phyloP scores from a whole-genome alignment of 2,113 vertebrate species.

The Pachyramphus minor region DNA sequence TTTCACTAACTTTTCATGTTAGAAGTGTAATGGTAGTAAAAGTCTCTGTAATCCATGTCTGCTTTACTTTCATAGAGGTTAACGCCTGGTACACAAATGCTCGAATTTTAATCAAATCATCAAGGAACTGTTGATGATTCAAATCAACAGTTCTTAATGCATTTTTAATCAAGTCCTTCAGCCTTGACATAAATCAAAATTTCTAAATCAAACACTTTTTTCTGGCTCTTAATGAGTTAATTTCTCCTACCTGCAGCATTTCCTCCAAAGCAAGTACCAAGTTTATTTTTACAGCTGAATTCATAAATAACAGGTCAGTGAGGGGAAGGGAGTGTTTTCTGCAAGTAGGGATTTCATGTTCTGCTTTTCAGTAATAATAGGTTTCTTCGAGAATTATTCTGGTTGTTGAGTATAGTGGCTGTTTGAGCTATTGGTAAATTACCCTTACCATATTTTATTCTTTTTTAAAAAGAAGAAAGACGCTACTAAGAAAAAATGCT shows the following conservation, averaged over 20 bases:
- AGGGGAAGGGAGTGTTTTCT: not conserved
- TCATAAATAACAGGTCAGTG: not conserved
- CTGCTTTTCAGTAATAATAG: not conserved
- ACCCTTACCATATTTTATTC: not conserved
- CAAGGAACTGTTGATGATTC: not conserved
- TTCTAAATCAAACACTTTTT: not conserved
- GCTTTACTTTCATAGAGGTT: not conserved
- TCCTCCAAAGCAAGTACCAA: not conserved
- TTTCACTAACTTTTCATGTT: not conserved
- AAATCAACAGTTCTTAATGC: not conserved
- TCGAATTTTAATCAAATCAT: not conserved
- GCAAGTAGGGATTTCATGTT: not conserved
- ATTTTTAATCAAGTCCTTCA: not conserved
- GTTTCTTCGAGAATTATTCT: not conserved
- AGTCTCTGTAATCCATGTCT: not conserved
- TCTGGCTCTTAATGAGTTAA: not conserved
- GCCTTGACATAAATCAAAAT: not conserved
- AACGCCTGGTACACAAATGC: not conserved
- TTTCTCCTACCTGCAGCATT: not conserved
- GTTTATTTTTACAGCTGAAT: constrained; percentile 8
- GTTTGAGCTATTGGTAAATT: not conserved
- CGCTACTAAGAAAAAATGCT: not conserved
- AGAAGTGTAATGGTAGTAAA: not conserved
- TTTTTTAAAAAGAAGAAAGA: not conserved
- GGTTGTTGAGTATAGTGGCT: rapidly evolving